Evolutionary conservation across 2,113 vertebrate genomes (phyloP).

Genomic region (Illadopsis cleaveri): DNA sequence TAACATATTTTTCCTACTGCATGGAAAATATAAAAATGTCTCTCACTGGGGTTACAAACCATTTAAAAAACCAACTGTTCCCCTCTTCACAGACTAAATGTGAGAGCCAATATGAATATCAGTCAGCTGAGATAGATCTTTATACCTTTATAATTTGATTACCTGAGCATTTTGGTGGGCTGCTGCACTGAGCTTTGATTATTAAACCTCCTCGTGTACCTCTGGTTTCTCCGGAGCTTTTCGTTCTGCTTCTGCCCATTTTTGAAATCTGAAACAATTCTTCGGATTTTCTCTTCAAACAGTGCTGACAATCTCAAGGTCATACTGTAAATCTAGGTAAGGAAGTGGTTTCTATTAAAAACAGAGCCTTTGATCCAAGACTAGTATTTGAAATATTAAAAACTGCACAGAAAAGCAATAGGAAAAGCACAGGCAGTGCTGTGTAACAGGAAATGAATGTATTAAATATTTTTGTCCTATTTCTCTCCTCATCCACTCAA

Average conservation of each 20-base stretch:
- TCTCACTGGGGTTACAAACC: background rate
- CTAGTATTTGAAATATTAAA: background rate
- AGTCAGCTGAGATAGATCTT: background rate
- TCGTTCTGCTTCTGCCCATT: slow-evolving; percentile 88
- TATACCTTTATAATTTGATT: background rate
- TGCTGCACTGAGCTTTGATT: slow-evolving; percentile 68
- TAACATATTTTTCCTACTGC: background rate
- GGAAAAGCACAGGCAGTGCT: background rate
- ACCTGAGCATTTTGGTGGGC: slow-evolving; percentile 68
- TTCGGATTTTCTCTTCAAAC: slow-evolving; percentile 91
- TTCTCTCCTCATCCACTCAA: background rate
- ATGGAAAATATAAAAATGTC: background rate
- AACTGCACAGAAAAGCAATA: background rate
- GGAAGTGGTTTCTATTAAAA: slow-evolving; percentile 2
- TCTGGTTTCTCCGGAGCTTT: slow-evolving; percentile 84
- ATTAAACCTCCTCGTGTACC: slow-evolving; percentile 81
- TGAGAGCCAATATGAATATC: background rate
- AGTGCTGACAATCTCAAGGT: slow-evolving; percentile 92
- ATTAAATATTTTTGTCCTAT: background rate
- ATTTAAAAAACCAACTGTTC: background rate
- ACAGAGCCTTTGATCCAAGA: background rate
- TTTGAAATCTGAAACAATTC: slow-evolving; percentile 90
- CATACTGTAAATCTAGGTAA: slow-evolving; percentile 95
- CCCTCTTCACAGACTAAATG: background rate
- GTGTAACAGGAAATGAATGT: background rate